Conservation (phyloP, 2,113 vertebrate genomes). For the Plotosus lineatus region DNA sequence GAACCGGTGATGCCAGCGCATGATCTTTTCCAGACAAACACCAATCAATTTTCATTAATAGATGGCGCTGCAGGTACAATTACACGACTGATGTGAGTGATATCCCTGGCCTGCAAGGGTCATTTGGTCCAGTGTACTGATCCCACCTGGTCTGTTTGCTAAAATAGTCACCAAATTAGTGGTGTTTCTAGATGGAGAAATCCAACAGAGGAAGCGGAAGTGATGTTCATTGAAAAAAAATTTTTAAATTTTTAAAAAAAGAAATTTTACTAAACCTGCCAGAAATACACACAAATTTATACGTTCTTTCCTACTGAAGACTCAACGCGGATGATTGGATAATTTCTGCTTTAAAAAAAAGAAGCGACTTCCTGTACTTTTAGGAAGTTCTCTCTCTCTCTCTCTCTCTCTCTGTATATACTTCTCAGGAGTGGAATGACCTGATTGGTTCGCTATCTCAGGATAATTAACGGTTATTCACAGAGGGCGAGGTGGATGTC, state of each 20-base stretch:
- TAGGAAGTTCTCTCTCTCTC: not conserved
- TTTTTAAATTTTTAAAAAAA: slow-evolving; percentile 14
- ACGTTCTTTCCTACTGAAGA: too few species aligned
- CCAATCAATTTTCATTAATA: slow-evolving; percentile 64
- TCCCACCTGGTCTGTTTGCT: slow-evolving; percentile 50
- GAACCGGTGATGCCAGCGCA: slow-evolving; percentile 55
- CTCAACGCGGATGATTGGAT: too few species aligned
- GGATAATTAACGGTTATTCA: too few species aligned
- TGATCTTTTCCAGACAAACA: slow-evolving; percentile 61
- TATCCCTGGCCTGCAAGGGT: slow-evolving; percentile 45
- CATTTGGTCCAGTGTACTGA: slow-evolving; percentile 44
- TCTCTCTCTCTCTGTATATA: too few species aligned
- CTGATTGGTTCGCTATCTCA: too few species aligned
- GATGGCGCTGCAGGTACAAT: slow-evolving; percentile 55
- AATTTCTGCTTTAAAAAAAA: too few species aligned
- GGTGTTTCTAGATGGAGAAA: slow-evolving; percentile 47
- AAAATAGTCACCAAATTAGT: slow-evolving; percentile 48
- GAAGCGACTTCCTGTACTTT: not conserved
- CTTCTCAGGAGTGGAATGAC: too few species aligned
- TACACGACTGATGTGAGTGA: slow-evolving; percentile 57
- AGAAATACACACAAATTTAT: not conserved
- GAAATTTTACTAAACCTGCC: not conserved
- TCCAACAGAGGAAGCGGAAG: slow-evolving; percentile 8
- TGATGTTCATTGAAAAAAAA: slow-evolving; percentile 6
- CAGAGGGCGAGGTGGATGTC: too few species aligned